Conservation (phyloP, 2,113 vertebrate genomes). For the Lamprotornis superbus region DNA sequence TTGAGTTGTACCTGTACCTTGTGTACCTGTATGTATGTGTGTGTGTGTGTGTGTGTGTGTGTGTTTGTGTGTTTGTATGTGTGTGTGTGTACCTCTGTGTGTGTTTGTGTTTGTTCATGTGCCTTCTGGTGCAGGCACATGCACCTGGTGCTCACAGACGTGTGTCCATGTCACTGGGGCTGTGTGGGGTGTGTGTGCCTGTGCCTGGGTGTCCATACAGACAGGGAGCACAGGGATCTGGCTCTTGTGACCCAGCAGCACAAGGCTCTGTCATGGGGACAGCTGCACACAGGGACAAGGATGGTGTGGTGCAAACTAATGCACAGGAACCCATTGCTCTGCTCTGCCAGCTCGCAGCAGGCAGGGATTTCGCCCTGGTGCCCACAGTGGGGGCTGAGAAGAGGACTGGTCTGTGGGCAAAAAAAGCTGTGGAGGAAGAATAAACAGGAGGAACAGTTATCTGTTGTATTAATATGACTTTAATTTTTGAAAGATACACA, state of each 20-base stretch:
- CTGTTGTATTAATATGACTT: background rate
- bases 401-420: background rate
- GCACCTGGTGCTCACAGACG: rapidly evolving
- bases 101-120: background rate
- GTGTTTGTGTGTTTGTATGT: too few relatives aligned
- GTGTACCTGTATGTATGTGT: background rate
- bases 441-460: background rate
- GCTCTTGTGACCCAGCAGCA: background rate
- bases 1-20: too few relatives aligned
- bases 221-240: background rate
- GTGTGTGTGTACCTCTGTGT: background rate
- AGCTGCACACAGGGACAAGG: background rate
- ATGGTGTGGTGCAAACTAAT: background rate
- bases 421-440: background rate
- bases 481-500: background rate
- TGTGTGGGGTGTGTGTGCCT: background rate
- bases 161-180: rapidly evolving
- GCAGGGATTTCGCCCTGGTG: background rate
- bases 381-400: background rate
- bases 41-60: background rate
- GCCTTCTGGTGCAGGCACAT: rapidly evolving
- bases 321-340: background rate
- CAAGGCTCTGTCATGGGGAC: rapidly evolving
- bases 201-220: background rate
- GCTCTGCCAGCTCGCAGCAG: background rate